Evolutionary conservation across 2,888 invertebrate species (phyloP).

Genomic region (Coremacera marginata): DNA sequence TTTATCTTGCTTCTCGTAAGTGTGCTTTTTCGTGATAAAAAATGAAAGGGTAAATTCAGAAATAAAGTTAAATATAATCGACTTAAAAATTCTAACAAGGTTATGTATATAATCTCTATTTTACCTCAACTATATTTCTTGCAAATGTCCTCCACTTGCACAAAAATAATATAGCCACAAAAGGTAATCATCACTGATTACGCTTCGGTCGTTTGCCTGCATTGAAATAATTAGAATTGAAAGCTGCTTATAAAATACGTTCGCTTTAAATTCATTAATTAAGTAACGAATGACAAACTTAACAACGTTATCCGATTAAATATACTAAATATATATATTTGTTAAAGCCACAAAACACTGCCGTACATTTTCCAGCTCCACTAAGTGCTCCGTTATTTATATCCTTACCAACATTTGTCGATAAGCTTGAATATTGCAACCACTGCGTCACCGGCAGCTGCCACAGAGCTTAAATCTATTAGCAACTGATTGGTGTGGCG

Average conservation of each 20-base stretch:
- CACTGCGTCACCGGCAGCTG: slow-evolving; percentile 1
- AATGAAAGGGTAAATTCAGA: no score
- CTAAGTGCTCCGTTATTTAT: not conserved
- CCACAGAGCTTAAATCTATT: slow-evolving; percentile 34
- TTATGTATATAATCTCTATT: no score
- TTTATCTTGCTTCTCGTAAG: no score
- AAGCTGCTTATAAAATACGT: not conserved
- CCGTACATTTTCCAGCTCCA: not conserved
- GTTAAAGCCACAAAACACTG: not conserved
- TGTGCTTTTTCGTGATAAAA: no score
- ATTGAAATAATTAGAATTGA: no score
- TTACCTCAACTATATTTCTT: no score
- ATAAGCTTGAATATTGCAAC: slow-evolving; percentile 8
- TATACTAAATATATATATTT: not conserved
- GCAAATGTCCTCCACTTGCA: no score
- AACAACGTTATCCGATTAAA: slow-evolving; percentile 12
- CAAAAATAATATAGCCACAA: no score
- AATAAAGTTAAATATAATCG: no score
- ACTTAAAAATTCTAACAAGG: no score
- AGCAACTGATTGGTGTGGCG: slow-evolving; percentile 55
- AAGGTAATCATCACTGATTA: no score
- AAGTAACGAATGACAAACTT: not conserved
- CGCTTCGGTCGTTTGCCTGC: no score
- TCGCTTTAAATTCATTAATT: not conserved
- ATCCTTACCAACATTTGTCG: slow-evolving; percentile 4